Base-by-base conservation (phyloP, 2,113 vertebrate species). In the Pampusana beccarii region DNA sequence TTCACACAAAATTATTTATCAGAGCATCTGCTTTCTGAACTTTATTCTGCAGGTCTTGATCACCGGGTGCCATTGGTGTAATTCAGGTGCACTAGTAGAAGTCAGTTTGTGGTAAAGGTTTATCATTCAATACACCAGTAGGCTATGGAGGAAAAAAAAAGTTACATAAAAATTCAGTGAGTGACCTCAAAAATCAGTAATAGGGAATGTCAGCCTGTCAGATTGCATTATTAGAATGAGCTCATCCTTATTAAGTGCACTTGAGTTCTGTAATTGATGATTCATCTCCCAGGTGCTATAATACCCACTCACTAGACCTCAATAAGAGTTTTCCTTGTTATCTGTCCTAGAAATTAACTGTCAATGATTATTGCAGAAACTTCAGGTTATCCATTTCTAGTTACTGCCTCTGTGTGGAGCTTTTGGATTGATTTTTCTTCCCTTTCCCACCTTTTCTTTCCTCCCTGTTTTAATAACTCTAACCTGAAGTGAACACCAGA, bases 321-420 rank as follows among this genome's bases (percentile, higher is more conserved):
- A 75, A n/a, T 4, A 16, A 50, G 51, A 80, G 24, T 53, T 74
- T 53, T 62, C 64, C 34, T 72, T 62, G 31, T 62, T 67, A 62
- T 33, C 28, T 77, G 6, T 50, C 69, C 67, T 74, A 81, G 65
- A 89, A 93, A 79, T 94, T 8, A 70, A 6, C 42, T 83, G 48
- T 51, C 72, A 46, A 34, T 74, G 25, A 29, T 26, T 74, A 3
- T 26, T 86, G 34, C 56, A 74, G 71, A 42, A 71, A 15, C 73
- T 90, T 69, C 72, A 58, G 21, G 53, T 80, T 72, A 75, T 74
- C 93, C 65, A 92, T 40, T 95, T 93, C 92, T 96, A 82, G 33
- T 69, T 92, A 34, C 38, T 71, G 83, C 95, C 88, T 97, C 94
- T 95, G 88, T 92, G 93, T 95, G 92, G 93, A 95, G 93, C 96